phyloP scores from a whole-genome alignment of 2,888 invertebrate species.

The Papilio protenor region DNA sequence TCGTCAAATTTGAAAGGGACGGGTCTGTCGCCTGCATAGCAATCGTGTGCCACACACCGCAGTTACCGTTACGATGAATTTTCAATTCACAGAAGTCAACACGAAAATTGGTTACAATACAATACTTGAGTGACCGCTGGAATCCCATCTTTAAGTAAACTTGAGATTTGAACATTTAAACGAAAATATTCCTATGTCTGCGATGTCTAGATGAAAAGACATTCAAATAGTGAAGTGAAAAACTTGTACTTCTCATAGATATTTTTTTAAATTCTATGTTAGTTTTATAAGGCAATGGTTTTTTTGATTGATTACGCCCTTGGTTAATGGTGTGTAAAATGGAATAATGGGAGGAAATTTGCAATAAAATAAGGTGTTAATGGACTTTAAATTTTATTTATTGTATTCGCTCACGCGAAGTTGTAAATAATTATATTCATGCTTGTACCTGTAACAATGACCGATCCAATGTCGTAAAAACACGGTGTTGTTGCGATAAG shows the following conservation, averaged over 20 bases:
- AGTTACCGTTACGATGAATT: slow-evolving; percentile 61
- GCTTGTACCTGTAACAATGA: background rate
- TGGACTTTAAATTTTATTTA: slow-evolving; percentile 3
- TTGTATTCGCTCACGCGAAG: background rate
- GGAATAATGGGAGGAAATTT: background rate
- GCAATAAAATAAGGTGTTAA: background rate
- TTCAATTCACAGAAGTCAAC: slow-evolving; percentile 50
- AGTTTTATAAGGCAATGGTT: background rate
- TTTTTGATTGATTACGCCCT: slow-evolving; percentile 16
- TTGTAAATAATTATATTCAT: background rate
- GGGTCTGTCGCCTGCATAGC: slow-evolving; percentile 58
- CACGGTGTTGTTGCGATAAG: background rate
- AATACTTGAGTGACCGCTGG: background rate
- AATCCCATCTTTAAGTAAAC: background rate
- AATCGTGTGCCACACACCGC: slow-evolving; percentile 55
- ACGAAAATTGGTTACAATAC: background rate
- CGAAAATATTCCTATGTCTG: no score
- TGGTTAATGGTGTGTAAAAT: slow-evolving; percentile 3
- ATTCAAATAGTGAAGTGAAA: background rate
- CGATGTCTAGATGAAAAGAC: background rate
- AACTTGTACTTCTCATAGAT: background rate
- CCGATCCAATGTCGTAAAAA: background rate
- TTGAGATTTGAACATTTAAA: background rate
- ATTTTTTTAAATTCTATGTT: background rate
- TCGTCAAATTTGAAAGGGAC: slow-evolving; percentile 52